Conservation (phyloP, 2,888 invertebrate genomes). For the Drosophila rubida region DNA sequence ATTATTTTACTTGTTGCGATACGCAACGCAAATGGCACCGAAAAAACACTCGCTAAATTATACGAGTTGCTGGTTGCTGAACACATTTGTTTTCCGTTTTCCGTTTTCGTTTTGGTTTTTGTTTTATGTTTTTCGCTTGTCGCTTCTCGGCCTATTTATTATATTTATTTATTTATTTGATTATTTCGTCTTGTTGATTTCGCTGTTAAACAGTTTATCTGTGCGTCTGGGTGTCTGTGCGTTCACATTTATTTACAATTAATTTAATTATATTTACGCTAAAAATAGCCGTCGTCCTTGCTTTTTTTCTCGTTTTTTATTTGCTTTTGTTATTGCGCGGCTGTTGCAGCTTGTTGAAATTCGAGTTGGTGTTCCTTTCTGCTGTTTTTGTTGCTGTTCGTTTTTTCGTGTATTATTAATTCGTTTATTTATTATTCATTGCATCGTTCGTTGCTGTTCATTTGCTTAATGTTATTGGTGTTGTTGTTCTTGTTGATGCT, state of each 20-base stretch:
- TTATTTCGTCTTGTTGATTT: slow-evolving; percentile 23
- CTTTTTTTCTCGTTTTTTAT: not conserved
- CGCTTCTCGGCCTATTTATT: slow-evolving; percentile 12
- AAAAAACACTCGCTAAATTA: slow-evolving; percentile 47
- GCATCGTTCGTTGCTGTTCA: slow-evolving; percentile 30
- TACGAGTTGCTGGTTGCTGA: slow-evolving; percentile 41
- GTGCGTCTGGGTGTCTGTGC: slow-evolving; percentile 6
- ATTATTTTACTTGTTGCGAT: slow-evolving; percentile 68
- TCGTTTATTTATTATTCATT: slow-evolving; percentile 26
- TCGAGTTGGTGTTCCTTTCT: slow-evolving; percentile 5
- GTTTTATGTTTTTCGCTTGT: slow-evolving; percentile 4
- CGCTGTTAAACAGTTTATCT: slow-evolving; percentile 40
- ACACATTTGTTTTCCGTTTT: slow-evolving; percentile 48
- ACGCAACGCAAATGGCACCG: slow-evolving; percentile 2
- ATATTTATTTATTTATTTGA: slow-evolving; percentile 10
- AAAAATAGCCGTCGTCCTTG: slow-evolving; percentile 28
- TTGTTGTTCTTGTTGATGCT: not conserved
- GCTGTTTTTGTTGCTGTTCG: not conserved
- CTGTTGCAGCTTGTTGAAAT: not conserved
- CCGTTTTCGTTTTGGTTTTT: slow-evolving; percentile 7
- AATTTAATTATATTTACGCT: slow-evolving; percentile 53
- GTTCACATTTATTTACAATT: slow-evolving; percentile 51
- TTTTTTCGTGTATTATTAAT: slow-evolving; percentile 17
- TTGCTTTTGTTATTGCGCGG: not conserved
- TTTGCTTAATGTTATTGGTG: slow-evolving; percentile 20